Conservation (phyloP, 2,797 vertebrate genomes). For the Anguilla pacifica region DNA sequence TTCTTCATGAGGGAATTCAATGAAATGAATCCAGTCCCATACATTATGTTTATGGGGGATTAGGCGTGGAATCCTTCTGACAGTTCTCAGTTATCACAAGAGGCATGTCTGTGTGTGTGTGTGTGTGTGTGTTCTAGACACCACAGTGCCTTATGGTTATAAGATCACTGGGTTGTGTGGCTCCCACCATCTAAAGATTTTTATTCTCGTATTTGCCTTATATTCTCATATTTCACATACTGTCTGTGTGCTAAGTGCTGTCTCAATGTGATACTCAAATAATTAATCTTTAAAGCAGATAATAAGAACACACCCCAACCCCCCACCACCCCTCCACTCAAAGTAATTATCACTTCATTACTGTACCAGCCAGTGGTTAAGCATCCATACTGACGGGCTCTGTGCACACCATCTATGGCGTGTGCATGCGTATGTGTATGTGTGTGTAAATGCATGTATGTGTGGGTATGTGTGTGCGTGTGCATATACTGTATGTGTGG, state of each 20-base stretch:
- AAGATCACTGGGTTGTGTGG: neutral
- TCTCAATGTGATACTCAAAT: conserved; percentile 34
- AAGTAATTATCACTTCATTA: conserved; percentile 54
- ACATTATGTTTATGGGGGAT: neutral
- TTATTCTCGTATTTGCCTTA: no score
- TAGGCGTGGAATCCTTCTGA: neutral
- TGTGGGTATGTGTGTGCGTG: no score
- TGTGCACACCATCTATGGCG: neutral
- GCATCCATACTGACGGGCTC: neutral
- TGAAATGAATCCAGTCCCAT: neutral
- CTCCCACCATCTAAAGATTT: no score
- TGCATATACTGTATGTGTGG: no score
- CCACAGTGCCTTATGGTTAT: neutral
- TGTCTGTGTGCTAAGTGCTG: conserved; percentile 29
- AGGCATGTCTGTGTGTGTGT: neutral
- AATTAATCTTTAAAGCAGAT: conserved; percentile 45
- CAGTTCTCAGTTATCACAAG: neutral
- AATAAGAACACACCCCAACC: neutral
- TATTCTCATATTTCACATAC: neutral
- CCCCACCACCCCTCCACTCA: conserved; percentile 27
- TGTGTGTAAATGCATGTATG: neutral
- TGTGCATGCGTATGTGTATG: neutral
- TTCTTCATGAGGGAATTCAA: neutral
- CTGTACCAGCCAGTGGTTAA: neutral
- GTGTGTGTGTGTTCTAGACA: neutral